phyloP scores from a whole-genome alignment of 2,888 invertebrate species.

The Acleris laterana region DNA sequence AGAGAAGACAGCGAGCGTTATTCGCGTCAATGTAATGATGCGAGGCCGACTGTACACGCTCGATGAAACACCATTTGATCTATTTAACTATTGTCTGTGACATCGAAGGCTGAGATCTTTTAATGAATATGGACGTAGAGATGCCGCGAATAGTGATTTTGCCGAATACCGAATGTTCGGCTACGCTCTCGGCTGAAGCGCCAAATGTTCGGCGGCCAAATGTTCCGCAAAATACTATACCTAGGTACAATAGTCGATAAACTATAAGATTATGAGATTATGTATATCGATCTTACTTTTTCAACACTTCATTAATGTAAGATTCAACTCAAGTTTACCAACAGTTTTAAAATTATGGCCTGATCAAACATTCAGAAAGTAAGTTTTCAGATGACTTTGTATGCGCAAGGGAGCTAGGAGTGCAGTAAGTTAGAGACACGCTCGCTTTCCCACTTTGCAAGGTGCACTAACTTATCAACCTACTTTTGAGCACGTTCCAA shows the following conservation, averaged over 20 bases:
- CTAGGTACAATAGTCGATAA: too few relatives aligned
- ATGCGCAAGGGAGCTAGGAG: constrained; percentile 1
- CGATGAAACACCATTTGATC: constrained; percentile 56
- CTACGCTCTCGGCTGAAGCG: too few relatives aligned
- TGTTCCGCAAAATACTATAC: too few relatives aligned
- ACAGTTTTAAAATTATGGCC: too few relatives aligned
- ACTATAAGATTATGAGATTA: too few relatives aligned
- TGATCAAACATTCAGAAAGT: background rate
- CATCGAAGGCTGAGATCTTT: constrained; percentile 42
- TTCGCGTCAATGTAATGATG: constrained; percentile 54
- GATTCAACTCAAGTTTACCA: too few relatives aligned
- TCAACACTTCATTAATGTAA: background rate
- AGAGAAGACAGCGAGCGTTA: constrained; percentile 45
- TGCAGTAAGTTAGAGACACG: background rate
- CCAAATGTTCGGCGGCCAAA: too few relatives aligned
- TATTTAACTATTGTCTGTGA: constrained; percentile 60
- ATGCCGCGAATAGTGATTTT: background rate
- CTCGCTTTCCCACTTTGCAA: background rate
- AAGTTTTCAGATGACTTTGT: background rate
- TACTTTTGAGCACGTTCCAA: background rate
- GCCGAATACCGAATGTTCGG: too few relatives aligned
- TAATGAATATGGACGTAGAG: background rate
- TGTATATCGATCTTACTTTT: background rate
- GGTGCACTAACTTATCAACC: background rate
- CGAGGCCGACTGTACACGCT: constrained; percentile 60